A percentile compares a stretch with the other conserved stretches of the same genome.
These are phyloP conservation scores for Premnoplex brunnescens DNA, from an alignment of 2,797 vertebrate species.

Conservation along the genomic window DNA sequence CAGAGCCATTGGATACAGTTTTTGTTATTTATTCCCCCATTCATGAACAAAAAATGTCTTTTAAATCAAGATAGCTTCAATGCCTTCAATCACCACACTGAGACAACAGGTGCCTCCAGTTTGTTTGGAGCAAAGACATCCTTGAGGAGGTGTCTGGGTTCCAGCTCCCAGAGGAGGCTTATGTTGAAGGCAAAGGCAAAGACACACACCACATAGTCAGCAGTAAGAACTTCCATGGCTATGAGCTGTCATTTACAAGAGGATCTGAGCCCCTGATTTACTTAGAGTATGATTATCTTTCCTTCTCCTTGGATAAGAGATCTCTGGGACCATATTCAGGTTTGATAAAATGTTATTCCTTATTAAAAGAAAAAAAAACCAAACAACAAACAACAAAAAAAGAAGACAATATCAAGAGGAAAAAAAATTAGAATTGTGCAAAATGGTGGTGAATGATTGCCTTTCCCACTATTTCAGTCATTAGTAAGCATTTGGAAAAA, in stretches of 20 bases:
- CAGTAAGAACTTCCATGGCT: neutral
- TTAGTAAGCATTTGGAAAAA: neutral
- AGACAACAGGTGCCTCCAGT: neutral
- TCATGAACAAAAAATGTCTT: neutral
- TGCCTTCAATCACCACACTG: neutral
- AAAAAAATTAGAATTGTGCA: neutral
- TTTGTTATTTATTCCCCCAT: neutral
- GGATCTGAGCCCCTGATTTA: neutral
- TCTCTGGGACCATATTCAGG: neutral
- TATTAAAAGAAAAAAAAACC: neutral
- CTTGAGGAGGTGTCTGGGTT: neutral
- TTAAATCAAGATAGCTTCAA: neutral
- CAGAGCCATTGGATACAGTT: neutral
- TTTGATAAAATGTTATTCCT: neutral
- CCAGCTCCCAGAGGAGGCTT: neutral
- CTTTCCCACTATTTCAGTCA: neutral
- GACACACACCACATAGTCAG: fast-evolving
- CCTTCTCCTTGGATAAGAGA: neutral
- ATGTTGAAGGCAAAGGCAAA: neutral
- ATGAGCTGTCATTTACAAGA: fast-evolving
- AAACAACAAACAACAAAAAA: neutral
- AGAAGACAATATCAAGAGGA: neutral
- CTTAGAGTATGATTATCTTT: neutral
- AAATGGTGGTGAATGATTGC: neutral
- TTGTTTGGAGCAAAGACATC: neutral